A percentile compares a stretch with the other conserved stretches of the same genome.
Conservation (phyloP, 2,113 vertebrate genomes). For the Ctenomys sociabilis region DNA sequence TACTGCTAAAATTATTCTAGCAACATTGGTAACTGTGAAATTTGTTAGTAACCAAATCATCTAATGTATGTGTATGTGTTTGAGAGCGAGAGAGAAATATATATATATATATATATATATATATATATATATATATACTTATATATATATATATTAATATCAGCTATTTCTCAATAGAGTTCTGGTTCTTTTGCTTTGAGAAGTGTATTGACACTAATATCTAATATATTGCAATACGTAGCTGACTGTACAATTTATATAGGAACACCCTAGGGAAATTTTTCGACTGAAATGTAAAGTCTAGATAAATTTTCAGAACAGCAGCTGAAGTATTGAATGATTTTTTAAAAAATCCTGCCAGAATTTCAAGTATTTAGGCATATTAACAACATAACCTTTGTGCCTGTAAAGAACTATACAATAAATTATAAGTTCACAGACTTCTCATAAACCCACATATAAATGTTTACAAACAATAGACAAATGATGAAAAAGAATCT, state of each 20-base stretch:
- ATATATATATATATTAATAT: not conserved
- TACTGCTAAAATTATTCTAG: not conserved
- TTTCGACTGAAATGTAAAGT: not conserved
- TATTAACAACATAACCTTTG: not conserved
- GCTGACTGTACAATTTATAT: not conserved
- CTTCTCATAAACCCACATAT: not conserved
- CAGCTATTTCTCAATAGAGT: not conserved
- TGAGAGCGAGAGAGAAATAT: too few relatives aligned
- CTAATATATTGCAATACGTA: not conserved
- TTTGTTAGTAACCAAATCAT: not conserved
- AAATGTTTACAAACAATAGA: not conserved
- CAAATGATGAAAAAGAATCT: not conserved
- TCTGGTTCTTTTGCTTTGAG: not conserved
- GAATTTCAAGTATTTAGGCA: slow-evolving; percentile 15
- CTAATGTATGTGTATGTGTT: not conserved
- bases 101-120: not conserved
- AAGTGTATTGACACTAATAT: not conserved
- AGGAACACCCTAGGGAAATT: not conserved
- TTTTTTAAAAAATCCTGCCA: not conserved
- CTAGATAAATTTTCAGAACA: not conserved
- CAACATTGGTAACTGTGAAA: not conserved
- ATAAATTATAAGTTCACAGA: not conserved
- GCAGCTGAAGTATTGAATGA: not conserved
- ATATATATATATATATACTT: not conserved
- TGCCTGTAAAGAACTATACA: not conserved